Conservation (phyloP, 1,140 invertebrate genomes). For the Plectrocnemia conspersa region DNA sequence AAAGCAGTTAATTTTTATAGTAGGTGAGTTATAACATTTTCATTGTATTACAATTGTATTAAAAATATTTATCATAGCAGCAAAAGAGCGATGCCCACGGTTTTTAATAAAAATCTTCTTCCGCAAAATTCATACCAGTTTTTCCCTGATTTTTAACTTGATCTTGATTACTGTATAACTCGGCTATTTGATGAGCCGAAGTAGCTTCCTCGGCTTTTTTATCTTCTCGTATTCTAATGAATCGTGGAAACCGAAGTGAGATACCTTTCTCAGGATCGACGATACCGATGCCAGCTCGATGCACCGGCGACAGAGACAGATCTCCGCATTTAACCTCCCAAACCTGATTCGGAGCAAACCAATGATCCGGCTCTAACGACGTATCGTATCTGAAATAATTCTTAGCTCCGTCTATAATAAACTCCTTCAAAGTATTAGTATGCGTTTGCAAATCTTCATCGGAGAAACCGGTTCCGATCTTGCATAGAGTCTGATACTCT, state of each 20-base stretch:
- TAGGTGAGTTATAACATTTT: too few relatives aligned
- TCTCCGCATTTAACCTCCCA: constrained; percentile 99
- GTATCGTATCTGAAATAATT: constrained; percentile 83
- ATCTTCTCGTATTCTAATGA: constrained; percentile 88
- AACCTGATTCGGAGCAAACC: constrained; percentile 90
- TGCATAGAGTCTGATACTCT: constrained; percentile 76
- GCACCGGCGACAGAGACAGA: constrained; percentile 92
- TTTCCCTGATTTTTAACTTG: constrained; percentile 77
- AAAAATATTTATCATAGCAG: too few relatives aligned
- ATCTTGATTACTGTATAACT: constrained; percentile 85
- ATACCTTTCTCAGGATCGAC: constrained; percentile 92
- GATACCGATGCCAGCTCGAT: constrained; percentile 84
- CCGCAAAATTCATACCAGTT: constrained; percentile 15
- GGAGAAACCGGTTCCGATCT: constrained; percentile 96
- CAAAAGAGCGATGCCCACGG: too few relatives aligned
- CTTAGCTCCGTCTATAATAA: constrained; percentile 67
- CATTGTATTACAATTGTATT: too few relatives aligned
- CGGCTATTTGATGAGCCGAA: constrained; percentile 76
- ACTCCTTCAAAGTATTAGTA: constrained; percentile 72
- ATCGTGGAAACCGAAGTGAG: constrained; percentile 93
- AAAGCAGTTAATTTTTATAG: too few relatives aligned
- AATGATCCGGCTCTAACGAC: constrained; percentile 81
- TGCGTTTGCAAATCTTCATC: constrained; percentile 85
- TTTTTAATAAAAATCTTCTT: constrained; percentile 35
- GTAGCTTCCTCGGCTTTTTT: constrained; percentile 93